phyloP scores from a whole-genome alignment of 1,140 invertebrate species.

The Pseudomyrmex flavicornis region DNA sequence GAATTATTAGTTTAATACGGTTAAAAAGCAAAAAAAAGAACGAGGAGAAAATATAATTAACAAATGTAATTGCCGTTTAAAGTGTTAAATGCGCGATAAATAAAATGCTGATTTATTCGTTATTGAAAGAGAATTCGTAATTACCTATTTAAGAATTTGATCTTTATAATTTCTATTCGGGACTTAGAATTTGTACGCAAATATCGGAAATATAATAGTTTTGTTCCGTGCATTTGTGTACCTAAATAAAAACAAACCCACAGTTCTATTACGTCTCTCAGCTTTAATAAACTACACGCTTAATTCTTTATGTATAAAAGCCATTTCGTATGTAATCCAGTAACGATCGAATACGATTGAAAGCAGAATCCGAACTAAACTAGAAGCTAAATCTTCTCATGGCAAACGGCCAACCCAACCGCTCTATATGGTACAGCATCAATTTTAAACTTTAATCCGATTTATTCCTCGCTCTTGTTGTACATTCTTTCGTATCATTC shows the following conservation, averaged over 20 bases:
- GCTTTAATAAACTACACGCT: neutral
- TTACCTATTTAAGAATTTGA: neutral
- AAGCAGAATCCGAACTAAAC: slow-evolving; percentile 10
- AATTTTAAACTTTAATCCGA: slow-evolving; percentile 12
- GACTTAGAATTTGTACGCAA: too few species aligned
- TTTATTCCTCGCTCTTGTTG: neutral
- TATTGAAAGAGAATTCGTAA: neutral
- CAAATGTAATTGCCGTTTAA: neutral
- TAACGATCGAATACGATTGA: neutral
- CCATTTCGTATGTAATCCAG: slow-evolving; percentile 2
- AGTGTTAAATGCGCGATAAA: neutral
- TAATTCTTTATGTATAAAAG: slow-evolving; percentile 8
- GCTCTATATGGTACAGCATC: neutral
- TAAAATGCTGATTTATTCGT: slow-evolving; percentile 10
- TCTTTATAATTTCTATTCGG: neutral
- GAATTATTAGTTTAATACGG: slow-evolving; percentile 4
- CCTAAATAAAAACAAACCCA: neutral
- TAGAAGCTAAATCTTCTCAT: neutral
- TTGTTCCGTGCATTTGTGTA: too few species aligned
- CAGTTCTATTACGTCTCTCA: neutral
- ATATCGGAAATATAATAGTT: too few species aligned
- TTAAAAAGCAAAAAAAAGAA: neutral
- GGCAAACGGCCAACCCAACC: neutral
- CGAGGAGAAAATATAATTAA: neutral
- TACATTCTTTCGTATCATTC: neutral